Percentiles rank a stretch among this genome's conserved stretches.
Evolutionary conservation across 2,797 vertebrate species (phyloP).

Genomic region (Semotilus atromaculatus): DNA sequence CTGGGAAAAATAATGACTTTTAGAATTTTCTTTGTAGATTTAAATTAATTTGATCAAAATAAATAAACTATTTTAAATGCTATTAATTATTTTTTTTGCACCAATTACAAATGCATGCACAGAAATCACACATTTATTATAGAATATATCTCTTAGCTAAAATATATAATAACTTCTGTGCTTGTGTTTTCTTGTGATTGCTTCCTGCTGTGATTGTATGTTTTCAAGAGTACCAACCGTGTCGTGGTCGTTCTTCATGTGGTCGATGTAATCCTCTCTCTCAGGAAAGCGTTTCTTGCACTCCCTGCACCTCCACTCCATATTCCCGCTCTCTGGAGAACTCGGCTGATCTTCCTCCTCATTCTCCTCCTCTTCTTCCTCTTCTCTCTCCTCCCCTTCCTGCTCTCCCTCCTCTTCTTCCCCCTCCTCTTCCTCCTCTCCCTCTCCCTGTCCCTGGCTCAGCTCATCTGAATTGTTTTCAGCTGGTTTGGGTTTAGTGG

Average conservation of each 20-base stretch:
- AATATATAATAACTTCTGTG: background rate
- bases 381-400: conserved; percentile 79
- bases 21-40: background rate
- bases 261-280: conserved; percentile 88
- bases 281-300: conserved; percentile 92
- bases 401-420: conserved; percentile 74
- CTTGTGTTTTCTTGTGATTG: background rate
- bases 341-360: conserved; percentile 80
- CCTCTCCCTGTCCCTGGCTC: conserved; percentile 62
- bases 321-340: conserved; percentile 75
- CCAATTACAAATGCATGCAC: background rate
- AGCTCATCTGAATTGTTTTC: conserved; percentile 69
- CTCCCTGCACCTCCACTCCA: conserved; percentile 91
- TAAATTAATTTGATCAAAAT: background rate
- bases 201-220: background rate
- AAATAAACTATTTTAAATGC: too few relatives aligned
- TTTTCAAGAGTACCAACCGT: conserved; percentile 78
- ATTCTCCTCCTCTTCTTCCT: conserved; percentile 77
- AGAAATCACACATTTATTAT: background rate
- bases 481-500: conserved; percentile 70
- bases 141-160: background rate
- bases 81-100: background rate
- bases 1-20: background rate
- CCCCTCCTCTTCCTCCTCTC: conserved; percentile 79
- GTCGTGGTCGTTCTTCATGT: conserved; percentile 95